phyloP scores from a whole-genome alignment of 1,140 invertebrate species.

The Camponotus vicinus region DNA sequence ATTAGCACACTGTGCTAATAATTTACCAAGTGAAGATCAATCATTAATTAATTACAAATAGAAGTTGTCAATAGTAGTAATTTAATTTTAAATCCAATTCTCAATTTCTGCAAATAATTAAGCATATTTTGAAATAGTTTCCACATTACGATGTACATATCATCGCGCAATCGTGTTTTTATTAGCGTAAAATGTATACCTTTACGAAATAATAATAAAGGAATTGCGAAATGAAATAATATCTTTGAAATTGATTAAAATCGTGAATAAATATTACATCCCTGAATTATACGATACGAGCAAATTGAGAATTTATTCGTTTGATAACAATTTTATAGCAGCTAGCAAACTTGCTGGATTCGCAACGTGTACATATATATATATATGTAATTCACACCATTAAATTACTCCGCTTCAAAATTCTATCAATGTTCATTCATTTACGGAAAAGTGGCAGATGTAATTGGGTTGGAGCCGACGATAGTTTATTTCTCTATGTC shows the following conservation, averaged over 20 bases:
- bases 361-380: not conserved
- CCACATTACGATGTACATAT: not conserved
- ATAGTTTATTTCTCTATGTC: constrained; percentile 49
- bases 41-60: constrained; percentile 7
- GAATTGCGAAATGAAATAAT: not conserved
- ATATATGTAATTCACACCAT: not conserved
- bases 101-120: not conserved
- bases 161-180: not conserved
- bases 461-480: constrained; percentile 24
- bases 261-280: not conserved
- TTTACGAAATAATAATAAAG: not conserved
- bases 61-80: not conserved
- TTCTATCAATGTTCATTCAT: constrained; percentile 36
- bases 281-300: not conserved
- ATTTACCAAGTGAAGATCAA: not conserved
- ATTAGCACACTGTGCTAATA: not conserved
- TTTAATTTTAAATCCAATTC: not conserved
- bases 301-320: not conserved
- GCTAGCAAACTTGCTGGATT: constrained; percentile 13
- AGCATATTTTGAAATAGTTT: not conserved
- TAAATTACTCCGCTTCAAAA: constrained; percentile 34
- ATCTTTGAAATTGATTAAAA: not conserved
- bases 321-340: not conserved
- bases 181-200: not conserved
- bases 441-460: constrained; percentile 24